Percentiles rank a stretch among this genome's conserved stretches.
These are phyloP conservation scores for Rhyacichthys aspro DNA, from an alignment of 2,797 vertebrate species.

Conservation along the genomic window DNA sequence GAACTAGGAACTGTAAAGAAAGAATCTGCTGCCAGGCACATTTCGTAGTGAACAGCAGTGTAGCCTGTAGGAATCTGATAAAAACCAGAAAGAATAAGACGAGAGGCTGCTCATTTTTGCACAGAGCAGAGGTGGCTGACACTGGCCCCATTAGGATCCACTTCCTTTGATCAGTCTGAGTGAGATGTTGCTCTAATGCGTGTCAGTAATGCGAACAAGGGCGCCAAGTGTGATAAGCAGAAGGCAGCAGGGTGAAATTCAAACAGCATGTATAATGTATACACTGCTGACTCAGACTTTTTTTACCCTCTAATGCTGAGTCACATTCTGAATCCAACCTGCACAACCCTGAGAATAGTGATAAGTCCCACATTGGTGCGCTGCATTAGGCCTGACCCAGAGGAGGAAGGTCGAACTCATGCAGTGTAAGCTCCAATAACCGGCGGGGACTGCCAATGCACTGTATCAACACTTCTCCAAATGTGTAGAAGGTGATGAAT, in stretches of 20 bases:
- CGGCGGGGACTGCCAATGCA: neutral
- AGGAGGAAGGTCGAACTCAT: neutral
- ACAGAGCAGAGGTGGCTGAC: slow-evolving; percentile 21
- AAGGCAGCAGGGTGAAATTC: slow-evolving; percentile 25
- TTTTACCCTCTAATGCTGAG: neutral
- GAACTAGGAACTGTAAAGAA: slow-evolving; percentile 19
- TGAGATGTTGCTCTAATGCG: slow-evolving; percentile 19
- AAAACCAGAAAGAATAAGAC: slow-evolving; percentile 19
- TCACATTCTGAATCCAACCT: slow-evolving; percentile 20
- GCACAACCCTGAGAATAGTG: neutral
- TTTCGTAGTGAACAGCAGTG: slow-evolving; percentile 22
- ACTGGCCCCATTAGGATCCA: slow-evolving; percentile 28
- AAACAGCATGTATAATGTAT: slow-evolving; percentile 29
- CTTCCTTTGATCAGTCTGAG: slow-evolving; percentile 29
- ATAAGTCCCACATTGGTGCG: neutral
- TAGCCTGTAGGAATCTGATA: slow-evolving; percentile 30
- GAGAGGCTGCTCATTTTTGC: slow-evolving; percentile 12
- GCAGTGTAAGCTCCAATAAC: slow-evolving; percentile 11
- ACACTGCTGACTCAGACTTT: neutral
- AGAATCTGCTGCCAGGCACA: slow-evolving; percentile 21
- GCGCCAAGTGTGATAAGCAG: slow-evolving; percentile 12
- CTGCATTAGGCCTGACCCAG: slow-evolving; percentile 2
- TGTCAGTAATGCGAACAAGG: slow-evolving; percentile 21
- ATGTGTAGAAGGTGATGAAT: slow-evolving; percentile 32
- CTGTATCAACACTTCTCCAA: neutral